A percentile compares a stretch with the other conserved stretches of the same genome.
These are phyloP conservation scores for Magallana angulata DNA, from an alignment of 1,140 invertebrate species.

Conservation along the genomic window DNA sequence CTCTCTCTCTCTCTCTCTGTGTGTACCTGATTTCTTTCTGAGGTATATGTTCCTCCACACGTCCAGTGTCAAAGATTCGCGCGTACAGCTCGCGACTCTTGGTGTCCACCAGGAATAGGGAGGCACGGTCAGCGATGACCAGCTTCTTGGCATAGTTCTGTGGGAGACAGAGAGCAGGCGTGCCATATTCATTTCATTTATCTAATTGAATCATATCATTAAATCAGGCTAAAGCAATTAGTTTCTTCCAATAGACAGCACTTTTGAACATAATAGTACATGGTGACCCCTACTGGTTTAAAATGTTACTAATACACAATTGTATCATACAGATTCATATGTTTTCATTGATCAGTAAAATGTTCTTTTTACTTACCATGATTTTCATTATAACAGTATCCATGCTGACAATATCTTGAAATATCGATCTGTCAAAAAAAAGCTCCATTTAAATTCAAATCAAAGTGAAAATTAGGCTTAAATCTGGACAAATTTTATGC, in stretches of 20 bases:
- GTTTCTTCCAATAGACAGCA: too few species aligned
- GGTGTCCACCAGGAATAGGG: conserved; percentile 87
- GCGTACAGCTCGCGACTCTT: conserved; percentile 88
- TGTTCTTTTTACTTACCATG: conserved; percentile 81
- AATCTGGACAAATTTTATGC: too few species aligned
- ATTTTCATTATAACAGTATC: conserved; percentile 90
- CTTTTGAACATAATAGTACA: too few species aligned
- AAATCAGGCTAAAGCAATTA: too few species aligned
- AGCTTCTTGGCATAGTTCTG: conserved; percentile 81
- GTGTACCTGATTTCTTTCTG: conserved; percentile 75
- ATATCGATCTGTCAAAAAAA: conserved; percentile 80
- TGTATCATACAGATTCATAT: too few species aligned
- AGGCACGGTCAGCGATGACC: conserved; percentile 90
- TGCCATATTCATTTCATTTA: too few species aligned
- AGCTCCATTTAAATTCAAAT: neutral
- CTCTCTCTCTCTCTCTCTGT: neutral
- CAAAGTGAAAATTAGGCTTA: neutral
- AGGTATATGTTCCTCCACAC: conserved; percentile 63
- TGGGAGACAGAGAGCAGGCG: neutral
- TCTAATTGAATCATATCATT: too few species aligned
- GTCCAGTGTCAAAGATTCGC: conserved; percentile 86
- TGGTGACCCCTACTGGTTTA: too few species aligned
- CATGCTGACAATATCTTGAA: conserved; percentile 91
- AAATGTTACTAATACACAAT: too few species aligned
- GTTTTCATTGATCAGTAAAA: neutral